Base-by-base conservation (phyloP, 2,888 invertebrate species). In the Standfussiana lucernea region DNA sequence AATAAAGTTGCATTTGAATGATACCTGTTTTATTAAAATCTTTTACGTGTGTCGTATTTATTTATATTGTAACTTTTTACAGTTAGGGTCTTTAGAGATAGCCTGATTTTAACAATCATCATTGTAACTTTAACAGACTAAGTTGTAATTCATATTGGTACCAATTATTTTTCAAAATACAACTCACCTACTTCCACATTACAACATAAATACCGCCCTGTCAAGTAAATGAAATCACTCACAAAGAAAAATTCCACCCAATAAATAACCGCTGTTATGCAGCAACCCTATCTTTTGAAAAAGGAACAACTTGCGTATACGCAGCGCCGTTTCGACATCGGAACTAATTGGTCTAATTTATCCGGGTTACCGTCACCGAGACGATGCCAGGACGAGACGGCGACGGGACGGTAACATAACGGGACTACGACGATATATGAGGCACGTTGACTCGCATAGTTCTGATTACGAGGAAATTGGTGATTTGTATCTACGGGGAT, bases 311-410 rank as follows among this genome's bases (percentile, higher is more conserved):
- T 84, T 83, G 80, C 88, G 86, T 82, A 66, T 78, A 80, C 89
- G 82, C 86, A 80, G 84, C 76, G 65, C 84, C 47, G 83, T 85
- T 89, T 84, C 83, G 88, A 89, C 88, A 84, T 87, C 86, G 86
- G 86, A 91, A 93, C 94, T 94, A 94, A 94, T 94, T 94, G 93
- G 93, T 79, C 88, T 91, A 93, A 94, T 94, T 92, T 93, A 94
- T 93, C 91, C 91, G 83, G 84, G 85, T 90, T 86, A 89, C 76
- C 79, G 75, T 78, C 76, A 80, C 62, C 45, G 66, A 35, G 65
- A 77, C 84, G 80, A 81, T 80, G 81, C 76, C 77, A 66, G 74
- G 72, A 83, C 75, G 80, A 75, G 40, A 75, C 65, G 69, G 47
- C 45, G n/a, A 73, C 76, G 75, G 50, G 28, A 80, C 73, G 84